Conservation (phyloP, 1,140 invertebrate genomes). For the Aporrectodea caliginosa region DNA sequence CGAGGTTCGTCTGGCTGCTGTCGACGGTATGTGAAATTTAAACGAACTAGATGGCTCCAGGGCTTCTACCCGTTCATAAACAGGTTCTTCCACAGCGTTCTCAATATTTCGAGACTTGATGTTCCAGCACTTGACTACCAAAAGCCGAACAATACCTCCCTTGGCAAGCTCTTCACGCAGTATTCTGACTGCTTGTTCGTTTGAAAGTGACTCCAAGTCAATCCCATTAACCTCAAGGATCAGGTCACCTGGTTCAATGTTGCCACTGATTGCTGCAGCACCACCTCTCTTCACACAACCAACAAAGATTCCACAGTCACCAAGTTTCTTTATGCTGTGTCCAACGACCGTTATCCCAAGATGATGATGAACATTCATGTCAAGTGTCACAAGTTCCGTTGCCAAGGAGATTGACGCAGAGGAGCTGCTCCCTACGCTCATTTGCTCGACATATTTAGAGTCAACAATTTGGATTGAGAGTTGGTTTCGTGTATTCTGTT, state of each 20-base stretch:
- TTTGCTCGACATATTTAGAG: background rate
- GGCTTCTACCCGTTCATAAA: too few species aligned
- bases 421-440: slow-evolving; percentile 1
- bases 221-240: slow-evolving; percentile 96
- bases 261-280: slow-evolving; percentile 81
- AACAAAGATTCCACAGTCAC: slow-evolving; percentile 84
- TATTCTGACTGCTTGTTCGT: slow-evolving; percentile 45
- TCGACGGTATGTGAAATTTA: too few species aligned
- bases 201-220: slow-evolving; percentile 63
- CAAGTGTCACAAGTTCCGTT: slow-evolving; percentile 66
- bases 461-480: background rate
- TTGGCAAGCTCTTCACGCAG: slow-evolving; percentile 24
- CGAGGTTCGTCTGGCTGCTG: too few species aligned
- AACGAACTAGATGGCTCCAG: too few species aligned
- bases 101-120: too few species aligned
- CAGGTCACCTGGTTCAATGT: slow-evolving; percentile 92
- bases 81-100: too few species aligned
- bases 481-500: too few species aligned
- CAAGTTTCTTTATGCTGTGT: slow-evolving; percentile 69
- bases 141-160: background rate
- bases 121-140: slow-evolving; percentile 9
- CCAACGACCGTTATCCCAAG: slow-evolving; percentile 81
- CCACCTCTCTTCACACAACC: slow-evolving; percentile 93
- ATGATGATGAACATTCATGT: slow-evolving; percentile 65
- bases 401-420: slow-evolving; percentile 7